Evolutionary conservation across 2,888 invertebrate genomes (phyloP), one percentile per base, ranked within the genome.

Genomic region (Ptycholaimellus sp.): DNA sequence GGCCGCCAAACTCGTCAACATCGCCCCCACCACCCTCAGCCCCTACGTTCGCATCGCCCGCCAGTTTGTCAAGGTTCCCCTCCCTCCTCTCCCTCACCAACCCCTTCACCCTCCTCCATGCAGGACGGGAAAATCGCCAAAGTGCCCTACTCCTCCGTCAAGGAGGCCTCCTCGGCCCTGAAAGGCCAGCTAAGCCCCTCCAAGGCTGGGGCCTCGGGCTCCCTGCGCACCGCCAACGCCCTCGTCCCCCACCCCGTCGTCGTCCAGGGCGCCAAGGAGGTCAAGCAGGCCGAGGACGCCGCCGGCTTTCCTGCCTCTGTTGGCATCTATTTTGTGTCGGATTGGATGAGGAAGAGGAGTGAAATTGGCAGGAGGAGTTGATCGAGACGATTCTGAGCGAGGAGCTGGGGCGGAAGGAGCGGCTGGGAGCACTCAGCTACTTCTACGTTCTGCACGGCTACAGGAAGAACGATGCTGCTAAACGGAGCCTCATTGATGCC

Each of bases 21-120:
- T 42, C n/a, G 33, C 35, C 3, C 37, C 36, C 14, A 37, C 39
- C 9, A 39, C 42, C 3, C 39, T 42, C 29, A 30, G 34, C 27
- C 37, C 33, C 2, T 41, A 41, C 30, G 35, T 41, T 4, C 30
- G 39, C 20, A 31, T 39, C 22, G 30, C 31, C 22, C 36, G 34
- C 14, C 16, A 35, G 2, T 42, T 42, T 33, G 11, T 39, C 29
- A 35, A 36, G 21, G 30, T 32, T 6, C 2, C 3, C 7, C 23
- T 7, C 3, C 7, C 16, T 14, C 11, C 11, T 30, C 11, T 30
- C 5, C 5, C 7, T 14, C 11, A 30, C 16, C 5, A 14, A 7
- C 11, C 7, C 30, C 5, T 13, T 14, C 17, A 14, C 17, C 7
- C 3, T 17, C 3, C 17, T 7, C 25, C 33, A 13, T 13, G 23